Conservation (phyloP, 2,797 vertebrate species). For the Balearica regulorum region DNA sequence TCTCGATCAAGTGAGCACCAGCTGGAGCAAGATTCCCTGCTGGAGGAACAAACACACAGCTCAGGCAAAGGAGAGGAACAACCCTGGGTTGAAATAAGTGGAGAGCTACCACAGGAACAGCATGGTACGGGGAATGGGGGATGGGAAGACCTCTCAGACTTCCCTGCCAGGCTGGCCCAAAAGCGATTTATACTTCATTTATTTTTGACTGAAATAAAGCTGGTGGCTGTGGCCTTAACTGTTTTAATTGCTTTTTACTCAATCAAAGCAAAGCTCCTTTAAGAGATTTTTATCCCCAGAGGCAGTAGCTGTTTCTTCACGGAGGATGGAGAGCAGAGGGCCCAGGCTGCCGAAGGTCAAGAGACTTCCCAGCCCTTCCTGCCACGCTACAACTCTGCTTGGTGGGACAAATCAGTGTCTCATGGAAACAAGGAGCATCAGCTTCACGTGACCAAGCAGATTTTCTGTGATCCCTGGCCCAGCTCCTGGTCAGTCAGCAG, state of each 20-base stretch:
- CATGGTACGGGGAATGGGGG: background rate
- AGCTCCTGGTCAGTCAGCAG: background rate
- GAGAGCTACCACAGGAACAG: background rate
- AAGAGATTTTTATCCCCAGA: background rate
- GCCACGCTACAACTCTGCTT: background rate
- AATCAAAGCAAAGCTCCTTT: background rate
- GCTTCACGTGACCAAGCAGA: background rate
- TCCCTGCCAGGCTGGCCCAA: background rate
- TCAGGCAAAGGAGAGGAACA: background rate
- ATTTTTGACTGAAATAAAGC: background rate
- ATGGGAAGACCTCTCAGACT: background rate
- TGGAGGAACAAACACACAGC: background rate
- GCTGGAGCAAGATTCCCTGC: background rate
- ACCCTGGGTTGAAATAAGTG: fast-evolving
- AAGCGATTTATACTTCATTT: background rate
- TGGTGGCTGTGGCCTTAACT: background rate
- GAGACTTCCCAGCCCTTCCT: background rate
- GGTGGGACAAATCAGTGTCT: background rate
- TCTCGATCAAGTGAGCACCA: background rate
- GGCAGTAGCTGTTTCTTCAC: background rate
- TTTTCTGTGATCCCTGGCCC: background rate
- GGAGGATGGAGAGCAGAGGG: background rate
- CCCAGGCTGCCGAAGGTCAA: background rate
- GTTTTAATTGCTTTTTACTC: background rate
- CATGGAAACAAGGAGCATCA: background rate